Conservation (phyloP, 2,113 vertebrate species). For the Zingel zingel region DNA sequence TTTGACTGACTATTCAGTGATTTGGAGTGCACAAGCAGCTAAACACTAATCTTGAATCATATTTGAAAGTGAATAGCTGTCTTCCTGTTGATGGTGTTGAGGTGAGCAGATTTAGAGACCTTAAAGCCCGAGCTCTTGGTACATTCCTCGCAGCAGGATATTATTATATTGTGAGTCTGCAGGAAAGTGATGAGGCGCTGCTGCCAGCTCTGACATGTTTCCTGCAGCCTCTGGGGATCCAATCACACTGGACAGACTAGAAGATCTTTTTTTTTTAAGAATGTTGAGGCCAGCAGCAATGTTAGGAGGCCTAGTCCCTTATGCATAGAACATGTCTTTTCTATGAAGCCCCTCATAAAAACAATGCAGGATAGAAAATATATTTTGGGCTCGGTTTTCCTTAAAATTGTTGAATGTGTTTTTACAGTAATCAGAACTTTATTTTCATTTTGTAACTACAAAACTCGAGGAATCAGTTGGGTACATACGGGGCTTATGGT, state of each 20-base stretch:
- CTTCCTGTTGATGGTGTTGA: background rate
- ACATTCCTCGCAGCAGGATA: background rate
- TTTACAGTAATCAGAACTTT: background rate
- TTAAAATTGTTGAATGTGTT: background rate
- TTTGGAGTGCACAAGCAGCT: background rate
- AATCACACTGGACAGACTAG: slow-evolving; percentile 11
- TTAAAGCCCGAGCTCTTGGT: background rate
- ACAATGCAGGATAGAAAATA: background rate
- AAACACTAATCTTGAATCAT: background rate
- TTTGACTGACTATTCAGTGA: background rate
- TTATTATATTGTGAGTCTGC: slow-evolving; percentile 29
- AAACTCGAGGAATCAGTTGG: background rate
- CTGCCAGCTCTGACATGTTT: slow-evolving; percentile 20
- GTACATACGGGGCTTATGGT: background rate
- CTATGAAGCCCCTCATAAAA: background rate
- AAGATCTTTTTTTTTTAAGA: background rate
- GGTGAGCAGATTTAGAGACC: background rate
- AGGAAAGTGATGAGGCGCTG: slow-evolving; percentile 21
- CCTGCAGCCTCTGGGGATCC: slow-evolving; percentile 31
- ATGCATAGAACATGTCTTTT: background rate
- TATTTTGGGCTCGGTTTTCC: background rate
- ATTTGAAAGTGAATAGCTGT: background rate
- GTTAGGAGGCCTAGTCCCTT: background rate
- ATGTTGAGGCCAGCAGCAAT: background rate
- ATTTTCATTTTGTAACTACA: background rate